These are phyloP conservation scores for Blastomussa wellsi DNA, from an alignment of 92 coral and sea anemone species.

Conservation along the genomic window DNA sequence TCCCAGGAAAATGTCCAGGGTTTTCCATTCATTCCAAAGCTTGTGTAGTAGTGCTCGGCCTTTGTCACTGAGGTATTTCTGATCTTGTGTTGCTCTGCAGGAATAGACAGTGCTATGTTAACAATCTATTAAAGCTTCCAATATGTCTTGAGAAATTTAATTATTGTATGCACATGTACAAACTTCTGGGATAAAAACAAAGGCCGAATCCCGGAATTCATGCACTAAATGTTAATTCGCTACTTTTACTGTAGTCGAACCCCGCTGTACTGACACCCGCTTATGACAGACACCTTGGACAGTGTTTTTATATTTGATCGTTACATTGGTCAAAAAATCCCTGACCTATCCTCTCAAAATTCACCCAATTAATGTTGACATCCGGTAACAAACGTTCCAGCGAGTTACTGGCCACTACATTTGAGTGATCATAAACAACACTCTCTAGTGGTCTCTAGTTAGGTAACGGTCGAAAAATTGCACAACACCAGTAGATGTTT, in stretches of 20 bases:
- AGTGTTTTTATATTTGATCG: neutral
- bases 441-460: neutral
- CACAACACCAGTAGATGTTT: neutral
- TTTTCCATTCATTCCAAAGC: constrained; percentile 48
- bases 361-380: too few species aligned
- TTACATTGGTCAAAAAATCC: neutral
- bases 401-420: too few species aligned
- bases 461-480: neutral
- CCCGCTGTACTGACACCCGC: neutral
- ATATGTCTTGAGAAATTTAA: neutral
- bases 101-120: neutral
- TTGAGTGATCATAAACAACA: neutral
- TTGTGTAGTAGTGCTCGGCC: constrained; percentile 70
- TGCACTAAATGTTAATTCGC: too few species aligned
- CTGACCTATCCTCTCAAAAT: neutral
- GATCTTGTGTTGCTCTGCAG: constrained; percentile 65
- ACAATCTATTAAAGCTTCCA: neutral
- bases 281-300: neutral
- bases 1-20: constrained; percentile 87
- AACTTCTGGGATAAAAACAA: neutral
- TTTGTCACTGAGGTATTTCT: constrained; percentile 61
- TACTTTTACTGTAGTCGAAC: too few species aligned
- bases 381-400: too few species aligned
- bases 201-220: neutral
- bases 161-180: neutral